Base-by-base conservation (phyloP, 2,113 vertebrate species). In the Lanius ludovicianus region DNA sequence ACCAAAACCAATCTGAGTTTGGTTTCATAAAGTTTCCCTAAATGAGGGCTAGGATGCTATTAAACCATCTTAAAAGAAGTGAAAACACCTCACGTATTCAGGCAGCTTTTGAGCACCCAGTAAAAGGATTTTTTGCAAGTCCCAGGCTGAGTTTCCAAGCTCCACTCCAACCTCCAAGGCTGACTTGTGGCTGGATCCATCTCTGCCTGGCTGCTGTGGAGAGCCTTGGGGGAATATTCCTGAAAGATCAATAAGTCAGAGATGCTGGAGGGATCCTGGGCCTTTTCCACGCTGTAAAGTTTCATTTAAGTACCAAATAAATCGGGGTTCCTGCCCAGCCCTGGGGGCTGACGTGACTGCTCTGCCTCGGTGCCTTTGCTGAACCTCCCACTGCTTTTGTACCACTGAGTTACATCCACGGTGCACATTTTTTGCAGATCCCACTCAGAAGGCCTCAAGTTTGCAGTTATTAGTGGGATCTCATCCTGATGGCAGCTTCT, bases 21-120 rank as follows among this genome's bases (percentile, higher is more conserved):
- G 31, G n/a, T 53, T 77, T 65, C 49, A 60, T 24, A 27, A 75
- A 68, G 7, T 76, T 83, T 62, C 76, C 31, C 20, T 62, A 70
- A 84, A 77, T 7, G 33, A 50, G 41, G 5, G 12, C 16, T 33
- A 27, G 22, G 31, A 65, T 28, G 22, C 25, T 55, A 23, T 63
- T 50, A 82, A 93, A 9, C 10, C 19, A 52, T 5, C 20, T 28
- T 53, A 71, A 75, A 90, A 4, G 10, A n/a, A 53, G 20, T 0
- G 13, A 75, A 49, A 33, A 0, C 8, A 8, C 0, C 0, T 3
- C 13, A 17, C 2, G 2, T 18, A 50, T 49, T 47, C 44, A 59
- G 19, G 47, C 18, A 16, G 52, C 18, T 52, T 52, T n/a, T 71
- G 19, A 85, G 69, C 33, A 63, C 7, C 56, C 2, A 9, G 7